phyloP scores from a whole-genome alignment of 2,113 vertebrate species.

The Orientallactaga bullata region DNA sequence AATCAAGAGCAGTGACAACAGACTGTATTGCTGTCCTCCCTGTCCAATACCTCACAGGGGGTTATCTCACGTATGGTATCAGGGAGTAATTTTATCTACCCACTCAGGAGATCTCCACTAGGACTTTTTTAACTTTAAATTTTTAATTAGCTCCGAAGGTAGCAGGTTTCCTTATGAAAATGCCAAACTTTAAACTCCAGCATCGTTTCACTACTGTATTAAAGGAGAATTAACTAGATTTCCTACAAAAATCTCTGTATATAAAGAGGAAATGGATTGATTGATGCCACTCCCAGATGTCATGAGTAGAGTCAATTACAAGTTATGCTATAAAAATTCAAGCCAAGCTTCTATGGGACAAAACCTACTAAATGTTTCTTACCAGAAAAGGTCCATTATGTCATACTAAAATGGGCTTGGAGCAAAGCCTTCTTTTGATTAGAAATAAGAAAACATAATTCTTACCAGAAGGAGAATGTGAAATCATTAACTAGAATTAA shows the following conservation, averaged over 20 bases:
- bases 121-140: too few relatives aligned
- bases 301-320: not conserved
- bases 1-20: too few relatives aligned
- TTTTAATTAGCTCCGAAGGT: too few relatives aligned
- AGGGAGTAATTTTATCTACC: too few relatives aligned
- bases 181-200: not conserved
- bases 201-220: not conserved
- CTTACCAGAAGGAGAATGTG: not conserved
- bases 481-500: not conserved
- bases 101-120: too few relatives aligned
- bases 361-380: constrained; percentile 25
- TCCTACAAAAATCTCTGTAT: not conserved
- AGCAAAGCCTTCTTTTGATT: not conserved
- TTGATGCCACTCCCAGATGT: not conserved
- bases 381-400: not conserved
- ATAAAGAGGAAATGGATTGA: not conserved
- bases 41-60: too few relatives aligned
- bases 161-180: not conserved
- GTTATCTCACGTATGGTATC: too few relatives aligned
- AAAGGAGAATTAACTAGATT: not conserved
- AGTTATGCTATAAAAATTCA: constrained; percentile 1
- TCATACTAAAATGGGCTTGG: not conserved
- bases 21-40: too few relatives aligned
- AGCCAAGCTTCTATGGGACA: not conserved
- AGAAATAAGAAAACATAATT: constrained; percentile 44